phyloP scores from a whole-genome alignment of 2,888 invertebrate genomes.

The Gandaritis pyraliata region DNA sequence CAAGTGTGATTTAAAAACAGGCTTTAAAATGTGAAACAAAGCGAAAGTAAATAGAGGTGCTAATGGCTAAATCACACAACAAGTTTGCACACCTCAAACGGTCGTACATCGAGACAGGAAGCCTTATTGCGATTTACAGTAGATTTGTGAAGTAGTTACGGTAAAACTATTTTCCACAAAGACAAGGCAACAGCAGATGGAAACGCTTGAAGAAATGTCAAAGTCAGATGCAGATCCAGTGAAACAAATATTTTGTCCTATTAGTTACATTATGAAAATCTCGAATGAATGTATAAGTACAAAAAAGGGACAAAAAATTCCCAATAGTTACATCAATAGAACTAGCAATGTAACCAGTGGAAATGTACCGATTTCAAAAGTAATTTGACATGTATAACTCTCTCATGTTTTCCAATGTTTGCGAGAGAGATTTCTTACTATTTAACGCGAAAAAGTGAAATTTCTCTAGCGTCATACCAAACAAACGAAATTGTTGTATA shows the following conservation, averaged over 20 bases:
- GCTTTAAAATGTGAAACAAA: conserved; percentile 19
- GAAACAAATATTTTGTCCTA: too few relatives aligned
- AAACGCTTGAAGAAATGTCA: too few relatives aligned
- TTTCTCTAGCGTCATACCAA: conserved; percentile 15
- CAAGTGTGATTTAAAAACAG: conserved; percentile 7
- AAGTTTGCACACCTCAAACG: conserved; percentile 19
- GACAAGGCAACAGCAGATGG: too few relatives aligned
- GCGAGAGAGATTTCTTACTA: conserved; percentile 22
- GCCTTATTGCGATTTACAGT: neutral
- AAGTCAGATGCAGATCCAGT: too few relatives aligned
- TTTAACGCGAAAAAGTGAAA: conserved; percentile 33
- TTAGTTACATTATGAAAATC: too few relatives aligned
- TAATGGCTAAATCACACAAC: conserved; percentile 23
- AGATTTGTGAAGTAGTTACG: too few relatives aligned
- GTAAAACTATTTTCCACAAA: too few relatives aligned
- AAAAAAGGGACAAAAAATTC: too few relatives aligned
- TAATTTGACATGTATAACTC: neutral
- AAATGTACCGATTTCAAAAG: neutral
- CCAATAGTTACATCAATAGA: too few relatives aligned
- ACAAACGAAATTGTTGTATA: conserved; percentile 4
- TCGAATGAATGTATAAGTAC: too few relatives aligned
- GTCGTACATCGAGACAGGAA: conserved; percentile 11
- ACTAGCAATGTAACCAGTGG: too few relatives aligned
- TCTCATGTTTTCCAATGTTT: conserved; percentile 15
- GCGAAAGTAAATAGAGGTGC: conserved; percentile 31